These are phyloP conservation scores for Hirtodrosophila cameraria DNA, from an alignment of 2,888 invertebrate species.

Conservation along the genomic window DNA sequence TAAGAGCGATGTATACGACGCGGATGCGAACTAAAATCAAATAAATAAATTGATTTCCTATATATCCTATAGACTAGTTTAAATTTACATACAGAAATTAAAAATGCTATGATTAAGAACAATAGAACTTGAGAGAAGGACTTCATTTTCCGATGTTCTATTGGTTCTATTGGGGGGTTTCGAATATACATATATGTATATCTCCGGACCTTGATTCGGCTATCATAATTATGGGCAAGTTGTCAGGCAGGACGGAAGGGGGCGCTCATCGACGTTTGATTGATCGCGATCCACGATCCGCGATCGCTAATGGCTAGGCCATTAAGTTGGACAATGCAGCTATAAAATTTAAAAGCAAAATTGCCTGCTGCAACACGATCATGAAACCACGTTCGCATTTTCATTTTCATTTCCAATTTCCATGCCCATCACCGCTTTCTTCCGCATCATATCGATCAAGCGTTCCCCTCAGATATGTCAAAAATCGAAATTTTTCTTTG, in stretches of 20 bases:
- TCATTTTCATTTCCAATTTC: slow-evolving; percentile 22
- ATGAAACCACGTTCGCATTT: slow-evolving; percentile 5
- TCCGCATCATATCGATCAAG: slow-evolving; percentile 42
- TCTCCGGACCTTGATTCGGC: slow-evolving; percentile 10
- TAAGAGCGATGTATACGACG: slow-evolving; percentile 42
- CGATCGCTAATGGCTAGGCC: slow-evolving; percentile 64
- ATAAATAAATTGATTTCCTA: slow-evolving; percentile 46
- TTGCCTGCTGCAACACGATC: slow-evolving; percentile 42
- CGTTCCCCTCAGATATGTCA: slow-evolving; percentile 64
- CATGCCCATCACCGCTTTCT: slow-evolving; percentile 13
- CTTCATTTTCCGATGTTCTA: too few relatives aligned
- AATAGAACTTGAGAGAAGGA: too few relatives aligned
- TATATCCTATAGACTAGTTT: too few relatives aligned
- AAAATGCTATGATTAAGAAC: slow-evolving; percentile 43
- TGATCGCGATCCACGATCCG: slow-evolving; percentile 45
- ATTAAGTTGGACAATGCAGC: slow-evolving; percentile 74
- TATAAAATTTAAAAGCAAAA: slow-evolving; percentile 68
- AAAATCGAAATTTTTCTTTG: slow-evolving; percentile 56
- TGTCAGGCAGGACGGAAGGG: neutral
- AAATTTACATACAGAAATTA: too few relatives aligned
- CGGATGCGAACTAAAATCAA: slow-evolving; percentile 50
- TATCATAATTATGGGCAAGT: neutral
- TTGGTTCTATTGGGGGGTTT: too few relatives aligned
- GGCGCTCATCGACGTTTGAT: slow-evolving; percentile 34
- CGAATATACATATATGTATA: neutral